Evolutionary conservation across 2,113 vertebrate species (phyloP).

Genomic region (Mormyrus lacerda): DNA sequence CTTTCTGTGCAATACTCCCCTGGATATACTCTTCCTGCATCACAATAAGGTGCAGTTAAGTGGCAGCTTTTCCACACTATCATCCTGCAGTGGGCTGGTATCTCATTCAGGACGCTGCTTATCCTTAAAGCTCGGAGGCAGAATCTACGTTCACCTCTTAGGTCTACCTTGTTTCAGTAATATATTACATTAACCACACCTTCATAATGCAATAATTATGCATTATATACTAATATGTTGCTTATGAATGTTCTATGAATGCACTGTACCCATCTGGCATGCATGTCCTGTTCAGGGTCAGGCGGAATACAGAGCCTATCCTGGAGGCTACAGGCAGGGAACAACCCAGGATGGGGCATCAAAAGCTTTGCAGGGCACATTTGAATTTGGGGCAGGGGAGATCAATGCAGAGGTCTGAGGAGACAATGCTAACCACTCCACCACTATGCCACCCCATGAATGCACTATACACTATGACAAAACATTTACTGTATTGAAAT

Average conservation of each 20-base stretch:
- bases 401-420: too few species aligned
- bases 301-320: too few species aligned
- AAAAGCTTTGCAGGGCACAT: too few species aligned
- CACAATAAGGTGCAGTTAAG: not conserved
- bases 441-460: not conserved
- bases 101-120: not conserved
- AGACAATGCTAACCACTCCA: too few species aligned
- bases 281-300: too few species aligned
- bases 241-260: not conserved
- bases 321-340: too few species aligned
- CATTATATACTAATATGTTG: not conserved
- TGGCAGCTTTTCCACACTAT: not conserved
- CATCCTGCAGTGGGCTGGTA: not conserved
- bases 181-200: not conserved
- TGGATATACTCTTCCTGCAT: not conserved
- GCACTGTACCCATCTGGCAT: too few species aligned
- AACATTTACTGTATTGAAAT: not conserved
- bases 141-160: not conserved
- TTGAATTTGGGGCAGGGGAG: too few species aligned
- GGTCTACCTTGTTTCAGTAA: not conserved
- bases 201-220: not conserved
- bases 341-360: too few species aligned
- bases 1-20: not conserved
- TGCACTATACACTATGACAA: not conserved
- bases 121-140: not conserved